Evolutionary conservation across 1,140 invertebrate genomes (phyloP).

Genomic region (Nasonia vitripennis): DNA sequence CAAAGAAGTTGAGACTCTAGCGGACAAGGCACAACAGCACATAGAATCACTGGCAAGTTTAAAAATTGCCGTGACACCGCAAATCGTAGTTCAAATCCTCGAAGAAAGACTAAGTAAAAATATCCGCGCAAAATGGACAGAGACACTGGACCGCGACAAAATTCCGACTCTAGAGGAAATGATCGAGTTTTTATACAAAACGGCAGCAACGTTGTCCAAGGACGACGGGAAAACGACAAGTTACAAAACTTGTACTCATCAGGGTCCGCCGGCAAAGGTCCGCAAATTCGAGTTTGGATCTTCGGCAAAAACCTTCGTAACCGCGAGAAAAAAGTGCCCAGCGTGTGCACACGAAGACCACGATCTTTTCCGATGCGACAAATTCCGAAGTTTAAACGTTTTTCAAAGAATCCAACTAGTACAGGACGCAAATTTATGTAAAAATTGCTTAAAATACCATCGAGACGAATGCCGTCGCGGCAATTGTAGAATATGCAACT

Average conservation of each 20-base stretch:
- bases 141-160: not conserved
- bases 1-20: not conserved
- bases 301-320: not conserved
- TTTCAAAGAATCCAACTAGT: not conserved
- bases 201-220: not conserved
- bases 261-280: not conserved
- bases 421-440: not conserved
- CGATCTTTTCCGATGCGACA: not conserved
- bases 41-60: not conserved
- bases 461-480: not conserved
- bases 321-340: not conserved
- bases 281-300: not conserved
- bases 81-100: not conserved
- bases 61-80: not conserved
- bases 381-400: not conserved
- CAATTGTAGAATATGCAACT: not conserved
- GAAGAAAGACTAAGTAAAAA: not conserved
- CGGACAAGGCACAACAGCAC: not conserved
- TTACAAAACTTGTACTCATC: not conserved
- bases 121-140: slow-evolving; percentile 8
- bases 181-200: slow-evolving; percentile 18
- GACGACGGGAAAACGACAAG: not conserved
- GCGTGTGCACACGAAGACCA: not conserved
- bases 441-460: not conserved
- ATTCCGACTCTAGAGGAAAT: slow-evolving; percentile 21